Evolutionary conservation across 2,113 vertebrate genomes (phyloP), one percentile per base, ranked within the genome.

Genomic region (Aldabrachelys gigantea): DNA sequence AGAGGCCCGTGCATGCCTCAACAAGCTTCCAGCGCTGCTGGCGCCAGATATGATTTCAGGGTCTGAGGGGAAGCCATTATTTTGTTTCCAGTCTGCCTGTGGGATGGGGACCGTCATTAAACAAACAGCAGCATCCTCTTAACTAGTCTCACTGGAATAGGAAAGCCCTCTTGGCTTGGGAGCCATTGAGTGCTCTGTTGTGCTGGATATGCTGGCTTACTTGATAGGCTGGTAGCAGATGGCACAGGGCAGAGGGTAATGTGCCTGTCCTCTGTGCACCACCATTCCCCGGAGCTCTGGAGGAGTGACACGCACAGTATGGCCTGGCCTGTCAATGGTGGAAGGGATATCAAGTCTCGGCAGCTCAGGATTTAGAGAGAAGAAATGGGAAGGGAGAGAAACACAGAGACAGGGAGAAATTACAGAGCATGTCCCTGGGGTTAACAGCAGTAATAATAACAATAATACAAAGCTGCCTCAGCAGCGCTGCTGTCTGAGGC

Each of bases 181-280:
- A 90, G 86, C 89, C 35, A 19, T 8, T 16, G 17, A 19, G 29
- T 62, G 59, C 35, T 35, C 62, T 85, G 35, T 50, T 62, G 56
- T 85, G 31, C 83, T 85, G 83, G 83, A 69, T 59, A 25, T 69
- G 8, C 83, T 85, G 35, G 83, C 38, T 75, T 91, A 75, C 83
- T 92, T 13, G 90, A 95, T 83, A 16, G 92, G 95, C 95, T 88
- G 95, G 88, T 38, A 47, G 96, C 97, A 97, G 96, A 91, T 96
- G 97, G 95, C 35, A 31, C 10, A 17, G 96, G 96, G 96, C 96
- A 96, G 87, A 94, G 94, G 95, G 84, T 94, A 41, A 95, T 59
- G 10, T 38, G 92, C 72, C 93, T 94, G 95, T 92, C 93, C 96
- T 94, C 86, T 0, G 94, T 2, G 87, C 69, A 47, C 47, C 8